Base-by-base conservation (phyloP, 2,113 vertebrate species). In the Chloropsis cyanopogon region DNA sequence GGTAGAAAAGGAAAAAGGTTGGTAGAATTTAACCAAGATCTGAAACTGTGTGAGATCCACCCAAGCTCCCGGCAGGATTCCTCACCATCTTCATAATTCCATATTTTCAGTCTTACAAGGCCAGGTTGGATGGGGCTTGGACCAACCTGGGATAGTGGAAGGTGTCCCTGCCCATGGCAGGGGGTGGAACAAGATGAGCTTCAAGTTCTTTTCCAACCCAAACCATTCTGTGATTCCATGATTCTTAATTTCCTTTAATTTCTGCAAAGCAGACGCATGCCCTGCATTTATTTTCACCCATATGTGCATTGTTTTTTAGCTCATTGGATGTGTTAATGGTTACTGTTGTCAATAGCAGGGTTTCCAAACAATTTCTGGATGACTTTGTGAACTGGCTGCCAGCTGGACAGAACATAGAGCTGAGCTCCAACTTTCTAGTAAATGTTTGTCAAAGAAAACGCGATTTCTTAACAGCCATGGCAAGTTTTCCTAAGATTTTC, bases 191-290 rank as follows among this genome's bases (percentile, higher is more conserved):
- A 6, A 26, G 31, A 14, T 56, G 31, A 70, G 14, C 41, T 83
- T 33, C 39, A 31, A 54, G 4, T 12, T 47, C 14, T n/a, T 5
- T 60, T 54, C 25, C 12, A 37, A 28, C 12, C 42, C 71, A 50
- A 68, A 33, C 18, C 56, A 33, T 31, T 35, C 22, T 23, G 23
- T 23, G 6, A 37, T 9, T 37, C 42, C 35, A 13, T 17, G 14
- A 49, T 13, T 37, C 64, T 9, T 33, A 14, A 53, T 79, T 78
- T 70, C 31, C 53, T 22, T 42, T 46, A 5, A 57, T n/a, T 49
- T 86, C 26, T 17, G 7, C 15, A 18, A n/a, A 59, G 21, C 1
- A 3, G 35, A 15, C 1, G 0, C 28, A 13, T 1, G 7, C 7
- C 37, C 12, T 16, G 25, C 17, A 15, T 41, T 64, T 16, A 20